Conservation (phyloP, 2,888 invertebrate genomes). For the Neria commutata region DNA sequence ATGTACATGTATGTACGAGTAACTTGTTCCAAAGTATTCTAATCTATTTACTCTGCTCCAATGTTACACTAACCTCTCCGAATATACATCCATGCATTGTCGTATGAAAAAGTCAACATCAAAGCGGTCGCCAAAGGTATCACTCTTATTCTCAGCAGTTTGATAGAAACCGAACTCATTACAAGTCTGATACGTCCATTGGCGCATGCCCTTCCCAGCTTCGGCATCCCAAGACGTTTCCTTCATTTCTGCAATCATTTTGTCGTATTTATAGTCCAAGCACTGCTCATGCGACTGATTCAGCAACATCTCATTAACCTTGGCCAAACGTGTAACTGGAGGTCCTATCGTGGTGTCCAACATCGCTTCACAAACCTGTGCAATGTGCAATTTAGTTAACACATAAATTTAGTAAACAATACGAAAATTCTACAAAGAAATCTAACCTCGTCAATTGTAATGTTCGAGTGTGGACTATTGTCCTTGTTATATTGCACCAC, state of each 20-base stretch:
- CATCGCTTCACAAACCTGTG: slow-evolving; percentile 77
- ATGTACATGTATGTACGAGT: no score
- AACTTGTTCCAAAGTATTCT: no score
- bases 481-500: slow-evolving; percentile 95
- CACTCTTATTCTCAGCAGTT: slow-evolving; percentile 68
- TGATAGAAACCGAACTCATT: slow-evolving; percentile 97
- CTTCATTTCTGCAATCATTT: slow-evolving; percentile 73
- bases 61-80: slow-evolving; percentile 66
- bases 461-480: slow-evolving; percentile 76
- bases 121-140: slow-evolving; percentile 77
- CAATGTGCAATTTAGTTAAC: neutral
- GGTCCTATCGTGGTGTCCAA: slow-evolving; percentile 67
- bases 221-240: slow-evolving; percentile 74
- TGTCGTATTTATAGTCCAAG: slow-evolving; percentile 81
- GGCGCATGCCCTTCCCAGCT: slow-evolving; percentile 73
- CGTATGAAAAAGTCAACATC: slow-evolving; percentile 77
- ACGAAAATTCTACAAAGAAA: neutral
- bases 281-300: slow-evolving; percentile 73
- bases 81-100: slow-evolving; percentile 85
- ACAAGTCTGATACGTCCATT: slow-evolving; percentile 95
- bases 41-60: neutral
- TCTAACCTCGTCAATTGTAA: slow-evolving; percentile 77
- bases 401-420: neutral
- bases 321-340: slow-evolving; percentile 73
- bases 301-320: slow-evolving; percentile 74